Conservation (phyloP, 2,888 invertebrate genomes). For the Myopa testacea region DNA sequence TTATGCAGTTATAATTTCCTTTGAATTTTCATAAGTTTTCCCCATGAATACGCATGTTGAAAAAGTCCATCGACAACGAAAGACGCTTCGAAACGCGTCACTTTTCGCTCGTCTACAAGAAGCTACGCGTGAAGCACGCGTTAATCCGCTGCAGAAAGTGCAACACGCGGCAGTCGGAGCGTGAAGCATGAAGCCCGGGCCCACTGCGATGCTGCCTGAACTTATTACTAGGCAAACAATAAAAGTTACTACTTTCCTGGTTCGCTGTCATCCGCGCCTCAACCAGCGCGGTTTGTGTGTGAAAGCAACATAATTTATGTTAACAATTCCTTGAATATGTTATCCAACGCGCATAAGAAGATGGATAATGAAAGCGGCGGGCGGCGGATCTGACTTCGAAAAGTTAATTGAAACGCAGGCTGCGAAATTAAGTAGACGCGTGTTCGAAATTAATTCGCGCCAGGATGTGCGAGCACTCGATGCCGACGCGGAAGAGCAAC, state of each 20-base stretch:
- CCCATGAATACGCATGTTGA: slow-evolving; percentile 35
- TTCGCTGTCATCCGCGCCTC: slow-evolving; percentile 10
- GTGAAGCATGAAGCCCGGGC: not conserved
- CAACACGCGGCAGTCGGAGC: not conserved
- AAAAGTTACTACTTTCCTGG: slow-evolving; percentile 50
- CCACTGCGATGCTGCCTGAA: slow-evolving; percentile 13
- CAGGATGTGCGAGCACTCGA: slow-evolving; percentile 27
- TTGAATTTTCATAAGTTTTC: slow-evolving; percentile 51
- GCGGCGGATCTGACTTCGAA: slow-evolving; percentile 39
- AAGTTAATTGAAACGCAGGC: slow-evolving; percentile 47
- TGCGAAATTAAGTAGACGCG: slow-evolving; percentile 43
- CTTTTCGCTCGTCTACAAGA: not conserved
- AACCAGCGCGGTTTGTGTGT: not conserved
- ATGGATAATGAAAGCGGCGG: slow-evolving; percentile 26
- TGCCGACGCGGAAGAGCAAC: not conserved
- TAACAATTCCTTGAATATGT: slow-evolving; percentile 50
- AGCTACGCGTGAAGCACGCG: not conserved
- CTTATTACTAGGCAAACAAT: slow-evolving; percentile 51
- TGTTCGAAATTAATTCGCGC: slow-evolving; percentile 39
- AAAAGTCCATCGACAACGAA: not conserved
- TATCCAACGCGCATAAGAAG: slow-evolving; percentile 23
- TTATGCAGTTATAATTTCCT: slow-evolving; percentile 67
- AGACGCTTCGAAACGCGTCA: not conserved
- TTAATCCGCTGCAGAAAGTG: slow-evolving; percentile 22
- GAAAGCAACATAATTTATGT: slow-evolving; percentile 57